phyloP scores from a whole-genome alignment of 1,140 invertebrate species.

The Bombus waltoni region DNA sequence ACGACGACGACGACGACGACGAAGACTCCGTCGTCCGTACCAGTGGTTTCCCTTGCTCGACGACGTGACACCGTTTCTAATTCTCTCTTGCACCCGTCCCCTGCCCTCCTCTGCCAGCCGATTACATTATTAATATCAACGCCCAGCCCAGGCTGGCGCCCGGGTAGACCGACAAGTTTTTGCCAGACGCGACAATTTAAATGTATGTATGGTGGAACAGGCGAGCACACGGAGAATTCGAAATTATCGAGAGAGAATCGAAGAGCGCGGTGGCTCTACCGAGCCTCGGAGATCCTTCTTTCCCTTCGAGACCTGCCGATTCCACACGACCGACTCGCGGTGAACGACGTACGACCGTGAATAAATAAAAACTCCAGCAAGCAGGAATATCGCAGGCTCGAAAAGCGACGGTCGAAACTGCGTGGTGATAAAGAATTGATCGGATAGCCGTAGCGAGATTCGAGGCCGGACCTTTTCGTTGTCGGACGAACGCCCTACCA shows the following conservation, averaged over 20 bases:
- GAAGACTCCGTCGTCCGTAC: slow-evolving; percentile 6
- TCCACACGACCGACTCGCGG: slow-evolving; percentile 2
- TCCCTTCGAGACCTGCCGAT: background rate
- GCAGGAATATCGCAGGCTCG: background rate
- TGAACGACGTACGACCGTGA: background rate
- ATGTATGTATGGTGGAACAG: slow-evolving; percentile 37
- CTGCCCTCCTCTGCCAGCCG: background rate
- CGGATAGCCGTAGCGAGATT: background rate
- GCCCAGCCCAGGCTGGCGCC: slow-evolving; percentile 36
- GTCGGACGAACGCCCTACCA: slow-evolving; percentile 10
- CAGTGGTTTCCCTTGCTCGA: slow-evolving; percentile 37
- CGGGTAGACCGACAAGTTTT: slow-evolving; percentile 47
- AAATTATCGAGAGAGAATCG: slow-evolving; percentile 47
- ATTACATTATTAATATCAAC: slow-evolving; percentile 73
- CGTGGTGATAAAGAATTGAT: slow-evolving; percentile 9
- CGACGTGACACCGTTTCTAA: slow-evolving; percentile 72
- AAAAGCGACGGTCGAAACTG: background rate
- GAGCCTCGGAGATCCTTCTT: too few relatives aligned
- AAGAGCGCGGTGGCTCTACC: too few relatives aligned
- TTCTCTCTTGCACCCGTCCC: slow-evolving; percentile 32
- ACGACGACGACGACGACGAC: slow-evolving; percentile 38
- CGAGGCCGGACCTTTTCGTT: slow-evolving; percentile 13
- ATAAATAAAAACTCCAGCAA: background rate
- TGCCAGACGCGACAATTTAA: slow-evolving; percentile 23
- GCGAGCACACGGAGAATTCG: slow-evolving; percentile 20